Evolutionary conservation across 2,888 invertebrate genomes (phyloP).

Genomic region (Tipula unca): DNA sequence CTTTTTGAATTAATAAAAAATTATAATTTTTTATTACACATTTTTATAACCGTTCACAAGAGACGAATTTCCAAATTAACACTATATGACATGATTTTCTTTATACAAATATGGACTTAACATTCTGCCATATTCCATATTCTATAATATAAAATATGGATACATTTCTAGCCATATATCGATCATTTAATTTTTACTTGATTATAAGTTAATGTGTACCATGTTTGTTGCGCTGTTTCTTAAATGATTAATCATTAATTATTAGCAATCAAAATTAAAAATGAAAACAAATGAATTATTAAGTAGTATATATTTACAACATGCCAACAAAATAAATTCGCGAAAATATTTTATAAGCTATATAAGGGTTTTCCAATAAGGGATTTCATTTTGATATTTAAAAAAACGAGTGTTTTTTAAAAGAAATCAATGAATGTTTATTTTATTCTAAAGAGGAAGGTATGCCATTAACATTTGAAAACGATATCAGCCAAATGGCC

Average conservation of each 20-base stretch:
- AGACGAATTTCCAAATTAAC: neutral
- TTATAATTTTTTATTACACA: neutral
- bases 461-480: too few relatives aligned
- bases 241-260: neutral
- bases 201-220: neutral
- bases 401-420: too few relatives aligned
- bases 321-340: neutral
- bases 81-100: neutral
- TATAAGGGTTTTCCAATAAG: too few relatives aligned
- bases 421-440: too few relatives aligned
- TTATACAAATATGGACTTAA: neutral
- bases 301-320: neutral
- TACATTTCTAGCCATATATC: neutral
- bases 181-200: neutral
- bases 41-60: neutral
- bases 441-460: too few relatives aligned
- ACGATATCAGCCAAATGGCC: too few relatives aligned
- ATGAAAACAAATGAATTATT: neutral
- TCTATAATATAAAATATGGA: neutral
- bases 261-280: neutral
- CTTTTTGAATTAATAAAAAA: neutral
- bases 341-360: neutral
- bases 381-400: too few relatives aligned
- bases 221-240: neutral
- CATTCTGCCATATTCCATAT: neutral